Evolutionary conservation across 2,113 vertebrate species (phyloP).

Genomic region (Nerophis ophidion): DNA sequence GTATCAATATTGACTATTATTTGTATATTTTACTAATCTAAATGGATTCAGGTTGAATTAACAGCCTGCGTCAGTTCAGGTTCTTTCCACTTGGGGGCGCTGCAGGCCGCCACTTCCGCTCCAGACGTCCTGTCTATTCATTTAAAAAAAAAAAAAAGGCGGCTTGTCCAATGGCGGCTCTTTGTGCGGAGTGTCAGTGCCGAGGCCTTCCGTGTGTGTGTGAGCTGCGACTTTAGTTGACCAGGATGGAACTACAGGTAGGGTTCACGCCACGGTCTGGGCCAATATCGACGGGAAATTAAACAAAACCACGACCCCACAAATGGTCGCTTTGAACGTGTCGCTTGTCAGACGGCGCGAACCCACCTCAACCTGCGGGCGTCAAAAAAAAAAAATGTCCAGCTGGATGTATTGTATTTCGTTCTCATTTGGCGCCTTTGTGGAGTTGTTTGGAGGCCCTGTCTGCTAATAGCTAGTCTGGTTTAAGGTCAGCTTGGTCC

Average conservation of each 20-base stretch:
- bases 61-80: neutral
- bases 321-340: constrained; percentile 62
- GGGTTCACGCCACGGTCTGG: constrained; percentile 81
- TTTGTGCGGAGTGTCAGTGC: constrained; percentile 80
- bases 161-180: constrained; percentile 31
- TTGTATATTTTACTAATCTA: too few relatives aligned
- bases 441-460: constrained; percentile 34
- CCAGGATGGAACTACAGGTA: constrained; percentile 92
- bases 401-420: constrained; percentile 43
- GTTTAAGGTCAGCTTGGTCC: constrained; percentile 44
- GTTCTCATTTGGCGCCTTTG: constrained; percentile 29
- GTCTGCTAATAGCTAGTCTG: constrained; percentile 35
- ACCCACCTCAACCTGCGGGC: constrained; percentile 58
- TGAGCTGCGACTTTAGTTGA: constrained; percentile 77
- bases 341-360: constrained; percentile 53
- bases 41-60: too few relatives aligned
- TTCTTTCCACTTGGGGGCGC: constrained; percentile 70
- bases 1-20: too few relatives aligned
- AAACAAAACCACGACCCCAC: constrained; percentile 63
- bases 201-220: constrained; percentile 76
- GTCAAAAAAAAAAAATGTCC: constrained; percentile 48
- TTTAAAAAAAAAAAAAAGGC: neutral
- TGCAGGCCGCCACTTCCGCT: constrained; percentile 60
- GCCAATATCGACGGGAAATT: constrained; percentile 62
- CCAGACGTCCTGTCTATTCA: neutral